These are phyloP conservation scores for Menidia beryllina DNA, from an alignment of 2,113 vertebrate species.

Conservation along the genomic window DNA sequence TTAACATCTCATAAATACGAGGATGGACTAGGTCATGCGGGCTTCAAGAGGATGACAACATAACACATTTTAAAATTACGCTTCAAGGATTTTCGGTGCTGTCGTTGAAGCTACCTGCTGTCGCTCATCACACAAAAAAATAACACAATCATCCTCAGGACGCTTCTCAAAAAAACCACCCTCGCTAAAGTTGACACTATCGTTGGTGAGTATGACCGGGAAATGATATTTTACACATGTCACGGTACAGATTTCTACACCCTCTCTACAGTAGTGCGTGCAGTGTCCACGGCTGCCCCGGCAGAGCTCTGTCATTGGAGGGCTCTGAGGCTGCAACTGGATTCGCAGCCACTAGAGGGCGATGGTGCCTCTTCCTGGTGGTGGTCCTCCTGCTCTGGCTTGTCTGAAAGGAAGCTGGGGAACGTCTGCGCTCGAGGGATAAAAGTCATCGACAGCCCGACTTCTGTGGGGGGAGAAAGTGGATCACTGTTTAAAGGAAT, in stretches of 20 bases:
- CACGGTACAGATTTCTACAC: constrained; percentile 78
- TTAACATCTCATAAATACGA: constrained; percentile 6
- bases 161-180: constrained; percentile 21
- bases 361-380: constrained; percentile 85
- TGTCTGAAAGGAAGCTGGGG: constrained; percentile 90
- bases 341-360: constrained; percentile 88
- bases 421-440: constrained; percentile 96
- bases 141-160: constrained; percentile 24
- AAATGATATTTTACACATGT: constrained; percentile 75
- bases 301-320: constrained; percentile 87
- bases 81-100: constrained; percentile 67
- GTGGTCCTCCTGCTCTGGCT: constrained; percentile 78
- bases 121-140: constrained; percentile 58
- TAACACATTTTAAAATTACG: constrained; percentile 43
- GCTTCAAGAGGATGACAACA: constrained; percentile 37
- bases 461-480: constrained; percentile 76
- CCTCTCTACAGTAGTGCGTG: constrained; percentile 62
- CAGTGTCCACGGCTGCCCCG: constrained; percentile 75
- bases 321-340: constrained; percentile 87
- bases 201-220: constrained; percentile 54
- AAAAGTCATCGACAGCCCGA: constrained; percentile 85
- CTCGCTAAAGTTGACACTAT: constrained; percentile 70
- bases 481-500: not conserved
- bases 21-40: not conserved
- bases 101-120: constrained; percentile 67